Percentiles rank a stretch among this genome's conserved stretches.
These are phyloP conservation scores for Mimumesa dahlbomi DNA, from an alignment of 2,888 invertebrate genomes.

Conservation along the genomic window DNA sequence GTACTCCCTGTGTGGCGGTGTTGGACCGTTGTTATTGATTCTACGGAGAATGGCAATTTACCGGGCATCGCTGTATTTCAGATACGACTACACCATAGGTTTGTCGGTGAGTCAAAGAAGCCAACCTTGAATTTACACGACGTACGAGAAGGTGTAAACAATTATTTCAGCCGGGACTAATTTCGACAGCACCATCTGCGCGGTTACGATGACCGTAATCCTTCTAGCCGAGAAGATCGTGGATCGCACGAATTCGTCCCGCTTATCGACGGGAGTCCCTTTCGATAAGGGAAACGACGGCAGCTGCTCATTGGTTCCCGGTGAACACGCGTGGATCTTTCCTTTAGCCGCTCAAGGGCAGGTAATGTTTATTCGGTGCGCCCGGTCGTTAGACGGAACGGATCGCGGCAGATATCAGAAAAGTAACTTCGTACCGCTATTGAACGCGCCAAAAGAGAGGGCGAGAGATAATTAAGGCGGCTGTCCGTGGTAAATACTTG, in stretches of 20 bases:
- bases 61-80: too few relatives aligned
- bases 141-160: too few relatives aligned
- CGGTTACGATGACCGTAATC: constrained; percentile 13
- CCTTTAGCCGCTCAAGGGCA: constrained; percentile 17
- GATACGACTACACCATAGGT: too few relatives aligned
- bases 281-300: constrained; percentile 32
- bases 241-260: constrained; percentile 13
- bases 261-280: constrained; percentile 30
- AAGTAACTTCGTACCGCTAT: constrained; percentile 37
- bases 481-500: constrained; percentile 73
- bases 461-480: constrained; percentile 78
- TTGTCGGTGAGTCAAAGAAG: too few relatives aligned
- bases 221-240: constrained; percentile 30
- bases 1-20: too few relatives aligned
- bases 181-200: constrained; percentile 33
- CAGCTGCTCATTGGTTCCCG: constrained; percentile 39
- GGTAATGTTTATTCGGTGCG: constrained; percentile 39
- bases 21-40: too few relatives aligned
- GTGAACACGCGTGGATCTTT: constrained; percentile 20
- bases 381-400: constrained; percentile 57
- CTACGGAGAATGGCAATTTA: too few relatives aligned
- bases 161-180: constrained; percentile 14
- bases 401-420: constrained; percentile 66
- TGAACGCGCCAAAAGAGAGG: constrained; percentile 63
- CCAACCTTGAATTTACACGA: too few relatives aligned